Conservation (phyloP, 2,888 invertebrate species). For the Apotomis betuletana region DNA sequence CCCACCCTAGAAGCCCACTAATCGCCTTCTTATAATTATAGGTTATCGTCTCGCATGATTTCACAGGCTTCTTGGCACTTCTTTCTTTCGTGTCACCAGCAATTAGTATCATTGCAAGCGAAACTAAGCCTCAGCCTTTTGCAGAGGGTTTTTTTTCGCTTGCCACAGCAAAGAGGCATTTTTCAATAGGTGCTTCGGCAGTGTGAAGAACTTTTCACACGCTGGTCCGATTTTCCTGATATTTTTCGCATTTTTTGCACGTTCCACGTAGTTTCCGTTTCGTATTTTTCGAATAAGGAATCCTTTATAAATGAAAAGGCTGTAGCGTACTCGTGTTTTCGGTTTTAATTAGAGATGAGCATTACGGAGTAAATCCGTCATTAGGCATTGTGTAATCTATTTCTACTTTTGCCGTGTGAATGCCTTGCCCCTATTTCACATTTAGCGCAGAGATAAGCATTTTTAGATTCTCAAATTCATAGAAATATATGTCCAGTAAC, state of each 20-base stretch:
- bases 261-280: slow-evolving; percentile 7
- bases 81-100: slow-evolving; percentile 55
- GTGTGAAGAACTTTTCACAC: slow-evolving; percentile 63
- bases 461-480: too few species aligned
- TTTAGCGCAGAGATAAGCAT: too few species aligned
- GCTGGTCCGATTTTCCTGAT: slow-evolving; percentile 47
- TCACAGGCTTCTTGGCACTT: slow-evolving; percentile 66
- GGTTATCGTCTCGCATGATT: slow-evolving; percentile 68
- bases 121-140: slow-evolving; percentile 42
- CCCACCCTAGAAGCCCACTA: slow-evolving; percentile 50
- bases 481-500: too few species aligned
- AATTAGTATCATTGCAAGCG: slow-evolving; percentile 55
- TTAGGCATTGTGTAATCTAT: neutral
- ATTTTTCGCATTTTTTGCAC: slow-evolving; percentile 41
- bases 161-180: slow-evolving; percentile 41
- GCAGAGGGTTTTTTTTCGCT: slow-evolving; percentile 42
- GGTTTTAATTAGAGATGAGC: slow-evolving; percentile 2
- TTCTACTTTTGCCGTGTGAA: neutral
- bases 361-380: neutral
- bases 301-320: neutral
- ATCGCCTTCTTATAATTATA: slow-evolving; percentile 68
- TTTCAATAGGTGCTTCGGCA: slow-evolving; percentile 61
- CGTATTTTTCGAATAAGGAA: slow-evolving; percentile 7
- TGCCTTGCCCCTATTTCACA: neutral
- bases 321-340: neutral